Conservation (phyloP, 2,113 vertebrate species). For the Regulus satrapa region DNA sequence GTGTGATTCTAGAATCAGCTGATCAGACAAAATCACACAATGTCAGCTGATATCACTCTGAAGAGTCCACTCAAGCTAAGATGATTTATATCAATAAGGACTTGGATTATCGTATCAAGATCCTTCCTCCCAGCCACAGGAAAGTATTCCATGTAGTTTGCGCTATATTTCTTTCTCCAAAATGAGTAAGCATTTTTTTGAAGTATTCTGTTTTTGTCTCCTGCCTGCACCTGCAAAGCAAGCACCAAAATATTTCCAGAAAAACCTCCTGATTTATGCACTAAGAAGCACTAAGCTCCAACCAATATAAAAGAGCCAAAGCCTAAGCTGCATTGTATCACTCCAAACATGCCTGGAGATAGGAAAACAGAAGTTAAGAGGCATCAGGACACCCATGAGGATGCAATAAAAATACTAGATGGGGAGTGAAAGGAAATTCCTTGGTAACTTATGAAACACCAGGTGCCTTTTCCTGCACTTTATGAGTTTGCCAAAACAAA, state of each 20-base stretch:
- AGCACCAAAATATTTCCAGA: slow-evolving; percentile 35
- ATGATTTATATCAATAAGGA: neutral
- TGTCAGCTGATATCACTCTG: neutral
- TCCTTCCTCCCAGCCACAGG: neutral
- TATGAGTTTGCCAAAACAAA: neutral
- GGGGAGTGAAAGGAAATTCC: neutral
- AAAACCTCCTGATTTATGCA: slow-evolving; percentile 6
- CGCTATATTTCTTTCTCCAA: neutral
- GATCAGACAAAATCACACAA: neutral
- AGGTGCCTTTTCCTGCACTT: neutral
- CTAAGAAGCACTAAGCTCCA: slow-evolving; percentile 1
- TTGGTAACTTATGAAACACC: neutral
- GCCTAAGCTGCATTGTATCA: neutral
- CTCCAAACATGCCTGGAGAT: neutral
- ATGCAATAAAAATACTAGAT: slow-evolving; percentile 14
- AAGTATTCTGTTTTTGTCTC: slow-evolving; percentile 44
- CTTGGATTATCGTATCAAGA: neutral
- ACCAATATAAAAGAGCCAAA: neutral
- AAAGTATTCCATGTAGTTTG: neutral
- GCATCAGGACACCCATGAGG: neutral
- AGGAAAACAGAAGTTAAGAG: neutral
- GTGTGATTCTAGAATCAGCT: neutral
- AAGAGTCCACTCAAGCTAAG: neutral
- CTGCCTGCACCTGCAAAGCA: slow-evolving; percentile 46
- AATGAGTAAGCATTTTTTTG: slow-evolving; percentile 43